Base-by-base conservation (phyloP, 2,888 invertebrate species). In the Lycophotia porphyrea region DNA sequence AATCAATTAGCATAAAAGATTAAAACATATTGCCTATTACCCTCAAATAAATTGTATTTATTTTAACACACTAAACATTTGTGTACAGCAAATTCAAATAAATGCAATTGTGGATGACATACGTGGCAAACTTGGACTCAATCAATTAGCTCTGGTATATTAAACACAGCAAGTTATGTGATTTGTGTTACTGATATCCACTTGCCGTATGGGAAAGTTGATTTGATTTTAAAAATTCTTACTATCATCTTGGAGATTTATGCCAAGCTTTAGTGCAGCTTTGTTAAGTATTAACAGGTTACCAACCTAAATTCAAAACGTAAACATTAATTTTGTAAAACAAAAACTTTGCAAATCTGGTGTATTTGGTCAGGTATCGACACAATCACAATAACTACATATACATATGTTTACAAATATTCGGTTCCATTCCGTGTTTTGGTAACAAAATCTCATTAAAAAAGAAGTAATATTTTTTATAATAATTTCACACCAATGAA, bases 241-340 rank as follows among this genome's bases (percentile, higher is more conserved):
- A 21, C 44, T 36, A 18, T 18, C 15, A 47, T 27, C 21, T 27
- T 1, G 0, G 4, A 31, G 1, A 21, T 27, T 58, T 58, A 66
- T 68, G 49, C 36, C 4, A n/a, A n/a, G 18, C n/a, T 52, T 31
- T 49, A 8, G 1, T 31, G 27, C 27, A 49, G 5, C 4, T 18
- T 4, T 18, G 8, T 24, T 9, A 49, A 49, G 1, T 52, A 31
- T 39, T 31, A 31, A 31, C 8, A 24, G 36, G 24, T 68, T 52
- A 52, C 15, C 27, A 39, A 71, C 71, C 42, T 55, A 15, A 68
- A 69, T 42, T 15, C 18, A 49, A 67, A 18, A 49, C 24, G 11
- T 24, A 34, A 69, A 34, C n/a, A 31, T 7, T 8, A 36, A 49
- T 39, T 67, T 52, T n/a, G 3, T 49, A n/a, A 11, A n/a, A 70